Evolutionary conservation across 2,888 invertebrate species (phyloP).

Genomic region (Leucozona laternaria): DNA sequence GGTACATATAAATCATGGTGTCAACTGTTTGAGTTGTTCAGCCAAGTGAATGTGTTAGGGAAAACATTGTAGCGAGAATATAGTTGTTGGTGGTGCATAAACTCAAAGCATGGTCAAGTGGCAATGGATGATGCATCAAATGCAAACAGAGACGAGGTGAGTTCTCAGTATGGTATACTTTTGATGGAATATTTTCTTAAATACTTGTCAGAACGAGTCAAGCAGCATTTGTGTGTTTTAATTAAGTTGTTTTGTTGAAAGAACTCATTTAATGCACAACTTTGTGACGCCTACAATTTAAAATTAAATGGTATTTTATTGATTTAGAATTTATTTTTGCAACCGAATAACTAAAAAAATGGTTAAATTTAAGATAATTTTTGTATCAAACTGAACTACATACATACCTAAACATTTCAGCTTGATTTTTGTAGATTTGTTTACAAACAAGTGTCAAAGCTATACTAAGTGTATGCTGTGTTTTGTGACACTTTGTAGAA

Average conservation of each 20-base stretch:
- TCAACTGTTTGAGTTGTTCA: constrained; percentile 62
- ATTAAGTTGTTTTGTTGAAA: constrained; percentile 27
- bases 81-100: neutral
- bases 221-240: constrained; percentile 12
- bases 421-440: too few species aligned
- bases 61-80: constrained; percentile 38
- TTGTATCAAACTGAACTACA: too few species aligned
- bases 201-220: constrained; percentile 21
- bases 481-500: too few species aligned
- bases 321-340: neutral
- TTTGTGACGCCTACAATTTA: neutral
- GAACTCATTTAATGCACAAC: neutral
- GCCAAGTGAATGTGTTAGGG: constrained; percentile 38
- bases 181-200: constrained; percentile 28
- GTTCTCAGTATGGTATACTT: constrained; percentile 2
- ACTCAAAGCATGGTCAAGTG: neutral
- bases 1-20: constrained; percentile 71
- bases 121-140: constrained; percentile 15
- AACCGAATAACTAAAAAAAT: neutral
- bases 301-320: neutral
- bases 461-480: too few species aligned
- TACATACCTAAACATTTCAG: too few species aligned
- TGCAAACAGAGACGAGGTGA: neutral
- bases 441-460: too few species aligned
- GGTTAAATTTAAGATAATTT: neutral